phyloP scores from a whole-genome alignment of 1,140 invertebrate species.

The Drosophila watanabei region DNA sequence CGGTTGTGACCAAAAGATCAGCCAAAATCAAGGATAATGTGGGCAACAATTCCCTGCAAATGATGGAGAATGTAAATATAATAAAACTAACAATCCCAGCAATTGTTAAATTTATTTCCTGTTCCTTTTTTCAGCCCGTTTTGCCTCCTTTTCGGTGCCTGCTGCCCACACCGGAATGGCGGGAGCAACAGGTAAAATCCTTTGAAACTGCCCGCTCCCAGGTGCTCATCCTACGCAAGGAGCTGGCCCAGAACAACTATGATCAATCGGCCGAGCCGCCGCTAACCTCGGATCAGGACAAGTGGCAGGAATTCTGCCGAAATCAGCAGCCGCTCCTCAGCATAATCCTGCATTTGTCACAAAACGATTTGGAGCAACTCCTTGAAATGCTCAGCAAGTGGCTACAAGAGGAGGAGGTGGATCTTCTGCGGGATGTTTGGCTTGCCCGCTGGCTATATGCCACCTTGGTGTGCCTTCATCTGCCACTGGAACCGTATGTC shows the following conservation, averaged over 20 bases:
- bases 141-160: constrained; percentile 49
- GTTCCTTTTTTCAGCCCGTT: constrained; percentile 23
- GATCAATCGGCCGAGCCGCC: constrained; percentile 69
- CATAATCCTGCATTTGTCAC: constrained; percentile 64
- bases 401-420: constrained; percentile 61
- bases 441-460: constrained; percentile 79
- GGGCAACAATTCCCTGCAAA: constrained; percentile 5
- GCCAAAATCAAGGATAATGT: constrained; percentile 39
- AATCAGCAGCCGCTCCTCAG: constrained; percentile 66
- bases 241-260: constrained; percentile 55
- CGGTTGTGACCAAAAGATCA: constrained; percentile 69
- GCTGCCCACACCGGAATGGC: constrained; percentile 76
- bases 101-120: not conserved
- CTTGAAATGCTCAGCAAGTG: constrained; percentile 72
- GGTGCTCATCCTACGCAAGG: constrained; percentile 49
- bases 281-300: constrained; percentile 54
- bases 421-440: constrained; percentile 67
- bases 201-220: constrained; percentile 61
- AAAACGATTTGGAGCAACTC: constrained; percentile 66
- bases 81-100: rapidly evolving
- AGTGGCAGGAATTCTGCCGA: constrained; percentile 71
- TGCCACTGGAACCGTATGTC: constrained; percentile 79
- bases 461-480: constrained; percentile 69
- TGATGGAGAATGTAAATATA: constrained; percentile 44
- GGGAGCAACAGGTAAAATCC: constrained; percentile 53